phyloP scores from a whole-genome alignment of 2,888 invertebrate genomes.

The Microplitis manilae region DNA sequence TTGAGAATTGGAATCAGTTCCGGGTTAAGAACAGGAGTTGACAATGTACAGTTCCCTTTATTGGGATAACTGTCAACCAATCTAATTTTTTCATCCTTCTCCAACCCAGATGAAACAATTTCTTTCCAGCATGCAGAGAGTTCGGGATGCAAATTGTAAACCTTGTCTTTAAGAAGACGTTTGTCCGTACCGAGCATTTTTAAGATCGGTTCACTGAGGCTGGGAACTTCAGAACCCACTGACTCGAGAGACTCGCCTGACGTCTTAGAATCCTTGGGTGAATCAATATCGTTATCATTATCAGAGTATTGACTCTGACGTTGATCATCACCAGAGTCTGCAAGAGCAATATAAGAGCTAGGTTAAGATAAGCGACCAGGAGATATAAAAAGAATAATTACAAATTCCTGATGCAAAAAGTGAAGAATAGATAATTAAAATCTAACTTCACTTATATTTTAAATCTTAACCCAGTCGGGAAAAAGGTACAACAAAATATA shows the following conservation, averaged over 20 bases:
- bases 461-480: too few relatives aligned
- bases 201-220: constrained; percentile 15
- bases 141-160: constrained; percentile 29
- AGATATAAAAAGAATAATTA: too few relatives aligned
- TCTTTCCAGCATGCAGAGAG: constrained; percentile 28
- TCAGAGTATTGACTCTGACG: neutral
- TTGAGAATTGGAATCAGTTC: constrained; percentile 39
- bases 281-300: constrained; percentile 30
- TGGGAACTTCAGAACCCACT: constrained; percentile 13
- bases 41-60: constrained; percentile 37
- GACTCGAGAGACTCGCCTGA: constrained; percentile 24
- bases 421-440: too few relatives aligned
- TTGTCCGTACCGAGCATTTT: constrained; percentile 35
- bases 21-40: constrained; percentile 34
- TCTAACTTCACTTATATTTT: too few relatives aligned
- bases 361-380: constrained; percentile 21
- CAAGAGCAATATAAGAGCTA: constrained; percentile 32
- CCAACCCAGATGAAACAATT: constrained; percentile 3
- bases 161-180: constrained; percentile 15
- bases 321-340: constrained; percentile 28
- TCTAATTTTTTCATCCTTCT: neutral
- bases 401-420: too few relatives aligned
- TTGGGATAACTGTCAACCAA: neutral
- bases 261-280: neutral
- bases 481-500: too few relatives aligned